A percentile compares a stretch with the other conserved stretches of the same genome.
Evolutionary conservation across 53 echinoderm and acorn worm genomes (phyloP).

Genomic region (Arbacia lixula): DNA sequence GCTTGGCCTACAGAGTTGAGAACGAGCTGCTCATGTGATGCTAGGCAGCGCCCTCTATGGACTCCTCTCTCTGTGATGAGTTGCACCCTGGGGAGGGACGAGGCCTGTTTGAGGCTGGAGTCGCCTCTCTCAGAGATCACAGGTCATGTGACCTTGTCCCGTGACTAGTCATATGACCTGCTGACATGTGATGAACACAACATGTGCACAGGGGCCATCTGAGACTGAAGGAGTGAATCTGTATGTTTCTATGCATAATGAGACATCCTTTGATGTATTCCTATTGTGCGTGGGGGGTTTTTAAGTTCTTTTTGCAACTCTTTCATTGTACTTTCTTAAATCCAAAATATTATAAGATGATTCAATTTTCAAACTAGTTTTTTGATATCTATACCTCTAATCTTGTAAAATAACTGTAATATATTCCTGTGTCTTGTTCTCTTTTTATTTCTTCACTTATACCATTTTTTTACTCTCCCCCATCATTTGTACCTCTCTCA

Average conservation of each 20-base stretch:
- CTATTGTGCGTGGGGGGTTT: too few relatives aligned
- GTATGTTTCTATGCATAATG: too few relatives aligned
- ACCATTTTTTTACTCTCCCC: too few relatives aligned
- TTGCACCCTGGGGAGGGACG: slow-evolving; percentile 29
- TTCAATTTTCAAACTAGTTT: neutral
- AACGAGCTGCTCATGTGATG: too few relatives aligned
- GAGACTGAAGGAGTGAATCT: slow-evolving; percentile 22
- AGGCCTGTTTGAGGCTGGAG: slow-evolving; percentile 6
- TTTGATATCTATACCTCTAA: neutral
- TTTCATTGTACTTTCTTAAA: too few relatives aligned
- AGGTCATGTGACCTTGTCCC: slow-evolving; percentile 10
- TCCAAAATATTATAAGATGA: too few relatives aligned
- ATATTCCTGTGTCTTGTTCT: neutral
- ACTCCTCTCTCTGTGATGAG: slow-evolving; percentile 30
- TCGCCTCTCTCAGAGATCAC: slow-evolving; percentile 29
- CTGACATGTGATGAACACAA: slow-evolving; percentile 28
- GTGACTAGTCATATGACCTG: slow-evolving; percentile 29
- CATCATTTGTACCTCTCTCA: too few relatives aligned
- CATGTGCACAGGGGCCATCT: slow-evolving; percentile 65
- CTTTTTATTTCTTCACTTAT: too few relatives aligned
- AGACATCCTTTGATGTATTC: too few relatives aligned
- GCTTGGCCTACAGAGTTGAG: too few relatives aligned
- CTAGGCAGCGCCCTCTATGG: too few relatives aligned
- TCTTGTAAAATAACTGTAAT: neutral
- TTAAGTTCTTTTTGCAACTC: too few relatives aligned